phyloP scores from a whole-genome alignment of 2,797 vertebrate species.

The Epinephelus coioides region DNA sequence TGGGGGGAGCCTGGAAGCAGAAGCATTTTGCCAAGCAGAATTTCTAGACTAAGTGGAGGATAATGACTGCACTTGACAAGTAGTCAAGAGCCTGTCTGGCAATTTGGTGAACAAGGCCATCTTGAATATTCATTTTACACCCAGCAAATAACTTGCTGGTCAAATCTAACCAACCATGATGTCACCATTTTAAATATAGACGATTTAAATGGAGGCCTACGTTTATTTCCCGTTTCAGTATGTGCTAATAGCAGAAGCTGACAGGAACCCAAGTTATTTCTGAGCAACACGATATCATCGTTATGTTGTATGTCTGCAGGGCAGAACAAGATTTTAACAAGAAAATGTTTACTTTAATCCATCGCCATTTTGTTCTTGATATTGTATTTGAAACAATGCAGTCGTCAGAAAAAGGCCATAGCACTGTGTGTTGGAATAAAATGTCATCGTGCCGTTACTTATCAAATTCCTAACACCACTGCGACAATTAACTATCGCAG shows the following conservation, averaged over 20 bases:
- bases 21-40: not conserved
- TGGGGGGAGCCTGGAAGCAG: not conserved
- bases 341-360: slow-evolving; percentile 56
- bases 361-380: slow-evolving; percentile 84
- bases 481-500: not conserved
- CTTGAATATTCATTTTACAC: not conserved
- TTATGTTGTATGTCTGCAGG: not conserved
- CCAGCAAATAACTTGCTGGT: not conserved
- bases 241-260: not conserved
- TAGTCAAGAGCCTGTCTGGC: not conserved
- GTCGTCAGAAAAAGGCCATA: not conserved
- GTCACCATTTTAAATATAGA: not conserved
- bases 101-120: not conserved
- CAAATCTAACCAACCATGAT: not conserved
- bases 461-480: not conserved
- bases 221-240: not conserved
- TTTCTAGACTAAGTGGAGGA: not conserved
- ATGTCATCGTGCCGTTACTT: not conserved
- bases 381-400: slow-evolving; percentile 25
- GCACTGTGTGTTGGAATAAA: not conserved
- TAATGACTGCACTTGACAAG: not conserved
- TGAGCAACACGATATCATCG: not conserved
- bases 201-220: not conserved
- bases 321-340: slow-evolving; percentile 1
- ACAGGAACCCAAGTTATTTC: not conserved